phyloP scores from a whole-genome alignment of 2,797 vertebrate genomes.

The Danionella dracula region DNA sequence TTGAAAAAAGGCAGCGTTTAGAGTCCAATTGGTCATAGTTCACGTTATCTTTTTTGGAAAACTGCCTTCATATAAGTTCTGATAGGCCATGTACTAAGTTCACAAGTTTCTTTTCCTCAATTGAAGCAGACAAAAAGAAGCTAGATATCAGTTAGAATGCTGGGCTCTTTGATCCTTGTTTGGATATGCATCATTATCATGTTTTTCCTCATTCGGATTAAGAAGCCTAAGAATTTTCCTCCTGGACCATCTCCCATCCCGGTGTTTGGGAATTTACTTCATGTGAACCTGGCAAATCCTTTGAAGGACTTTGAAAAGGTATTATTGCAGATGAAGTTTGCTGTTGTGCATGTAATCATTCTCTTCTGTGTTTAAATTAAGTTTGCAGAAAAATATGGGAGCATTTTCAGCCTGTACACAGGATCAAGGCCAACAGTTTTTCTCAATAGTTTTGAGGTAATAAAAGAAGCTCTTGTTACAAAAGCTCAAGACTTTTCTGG shows the following conservation, averaged over 20 bases:
- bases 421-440: slow-evolving; percentile 56
- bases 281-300: slow-evolving; percentile 34
- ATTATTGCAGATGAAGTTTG: too few relatives aligned
- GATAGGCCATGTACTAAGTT: not conserved
- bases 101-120: not conserved
- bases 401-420: slow-evolving; percentile 61
- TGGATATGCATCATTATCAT: slow-evolving; percentile 32
- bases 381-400: slow-evolving; percentile 62
- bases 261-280: slow-evolving; percentile 44
- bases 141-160: slow-evolving; percentile 31
- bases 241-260: slow-evolving; percentile 46
- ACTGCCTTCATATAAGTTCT: not conserved
- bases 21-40: too few relatives aligned
- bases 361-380: slow-evolving; percentile 5
- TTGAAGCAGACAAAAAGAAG: not conserved
- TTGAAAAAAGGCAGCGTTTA: too few relatives aligned
- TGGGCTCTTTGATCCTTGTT: slow-evolving; percentile 32
- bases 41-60: not conserved
- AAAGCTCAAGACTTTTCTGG: slow-evolving; percentile 59
- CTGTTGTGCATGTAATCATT: not conserved
- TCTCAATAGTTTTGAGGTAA: slow-evolving; percentile 66
- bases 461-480: slow-evolving; percentile 63
- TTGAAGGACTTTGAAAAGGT: slow-evolving; percentile 37
- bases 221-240: slow-evolving; percentile 46
- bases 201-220: slow-evolving; percentile 32